These are phyloP conservation scores for Smittia sp. DNA, from an alignment of 2,888 invertebrate species.

Conservation along the genomic window DNA sequence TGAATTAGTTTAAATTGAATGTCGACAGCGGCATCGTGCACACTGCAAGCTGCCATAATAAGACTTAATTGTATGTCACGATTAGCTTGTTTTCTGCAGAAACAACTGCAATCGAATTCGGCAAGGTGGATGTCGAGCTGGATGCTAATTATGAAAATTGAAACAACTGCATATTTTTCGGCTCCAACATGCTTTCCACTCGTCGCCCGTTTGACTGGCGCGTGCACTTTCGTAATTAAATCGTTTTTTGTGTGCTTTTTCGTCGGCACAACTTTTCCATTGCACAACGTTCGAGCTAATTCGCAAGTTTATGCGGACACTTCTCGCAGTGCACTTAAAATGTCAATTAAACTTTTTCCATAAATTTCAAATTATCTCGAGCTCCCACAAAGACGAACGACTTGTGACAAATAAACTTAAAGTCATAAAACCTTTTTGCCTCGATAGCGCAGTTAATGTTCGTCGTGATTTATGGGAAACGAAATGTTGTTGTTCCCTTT, in stretches of 20 bases:
- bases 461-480: constrained; percentile 16
- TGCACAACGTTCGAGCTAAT: constrained; percentile 9
- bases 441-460: neutral
- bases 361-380: constrained; percentile 12
- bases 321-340: constrained; percentile 19
- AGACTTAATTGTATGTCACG: constrained; percentile 30
- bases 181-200: neutral
- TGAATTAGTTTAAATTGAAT: constrained; percentile 27
- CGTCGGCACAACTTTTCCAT: neutral
- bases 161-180: neutral
- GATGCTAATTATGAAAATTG: constrained; percentile 35
- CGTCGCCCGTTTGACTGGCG: constrained; percentile 11
- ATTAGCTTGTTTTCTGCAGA: neutral
- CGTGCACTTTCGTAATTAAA: constrained; percentile 26
- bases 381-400: neutral
- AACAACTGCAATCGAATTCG: neutral
- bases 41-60: constrained; percentile 22
- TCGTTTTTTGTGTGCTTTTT: neutral
- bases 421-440: constrained; percentile 5
- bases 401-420: constrained; percentile 11
- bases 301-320: constrained; percentile 3
- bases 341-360: constrained; percentile 22
- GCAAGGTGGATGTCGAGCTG: constrained; percentile 13
- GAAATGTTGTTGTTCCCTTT: constrained; percentile 14
- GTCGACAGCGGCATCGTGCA: constrained; percentile 3